Evolutionary conservation across 1,140 invertebrate genomes (phyloP), one percentile per base, ranked within the genome.

Genomic region (Penaeus japonicus): DNA sequence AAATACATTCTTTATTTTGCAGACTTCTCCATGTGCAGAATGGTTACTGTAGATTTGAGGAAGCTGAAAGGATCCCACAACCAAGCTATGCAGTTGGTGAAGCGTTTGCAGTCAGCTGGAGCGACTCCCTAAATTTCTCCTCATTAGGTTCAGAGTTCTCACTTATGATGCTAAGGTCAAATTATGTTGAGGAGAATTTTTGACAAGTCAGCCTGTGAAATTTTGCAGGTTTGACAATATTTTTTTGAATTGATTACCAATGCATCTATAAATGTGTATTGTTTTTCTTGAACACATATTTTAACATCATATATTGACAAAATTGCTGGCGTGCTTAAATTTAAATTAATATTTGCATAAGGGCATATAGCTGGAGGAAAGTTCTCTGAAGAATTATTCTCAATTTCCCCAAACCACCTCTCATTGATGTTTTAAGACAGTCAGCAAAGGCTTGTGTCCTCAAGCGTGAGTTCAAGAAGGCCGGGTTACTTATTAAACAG

Each of bases 291-390:
- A 10, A 39, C 4, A 39, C 4, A 10, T 39, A 39, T 7, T 39
- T 39, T 4, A 7, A 39, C 39, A 7, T 1, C 10, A 12, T 1
- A 47, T 47, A 47, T 12, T 47, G 47, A 15, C 15, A 47, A 47
- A 47, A 15, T 47, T 47, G 47, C 15, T 12, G 47, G 15, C 10
- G 47, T 1, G 47, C 10, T 47, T 47, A 7, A 47, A 27, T 73
- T 30, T 73, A 30, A 27, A 32, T 24, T 17, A 30, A 18, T 82
- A 17, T 35, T 35, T 83, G n/a, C n/a, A n/a, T 12, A 65, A 80
- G 84, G 87, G 87, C 87, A n/a, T 88, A 88, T 53, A 88, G 87
- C 73, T 88, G 87, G 87, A 88, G 87, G 7, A 88, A 88, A 70
- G 87, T 80, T 7, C 35, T 88, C n/a, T 47, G 55, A 88, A 55